A percentile compares a stretch with the other conserved stretches of the same genome.
These are phyloP conservation scores for Dermochelys coriacea DNA, from an alignment of 2,797 vertebrate species.

Conservation along the genomic window DNA sequence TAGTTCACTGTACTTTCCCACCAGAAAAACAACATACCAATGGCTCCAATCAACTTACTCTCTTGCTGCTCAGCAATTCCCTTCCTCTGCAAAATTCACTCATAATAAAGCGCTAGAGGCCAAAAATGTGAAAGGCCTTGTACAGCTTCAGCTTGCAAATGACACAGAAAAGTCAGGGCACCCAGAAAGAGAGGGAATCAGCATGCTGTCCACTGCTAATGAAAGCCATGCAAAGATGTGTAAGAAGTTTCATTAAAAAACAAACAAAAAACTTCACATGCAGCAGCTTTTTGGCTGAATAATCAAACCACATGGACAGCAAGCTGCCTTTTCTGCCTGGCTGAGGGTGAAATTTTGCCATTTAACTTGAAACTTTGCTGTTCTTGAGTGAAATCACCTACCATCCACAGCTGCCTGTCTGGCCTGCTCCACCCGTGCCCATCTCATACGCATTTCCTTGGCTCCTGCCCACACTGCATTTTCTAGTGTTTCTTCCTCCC, in stretches of 20 bases:
- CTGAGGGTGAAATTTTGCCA: background rate
- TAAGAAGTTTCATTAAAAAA: background rate
- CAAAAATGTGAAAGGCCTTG: constrained; percentile 23
- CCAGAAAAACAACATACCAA: background rate
- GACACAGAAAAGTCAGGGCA: background rate
- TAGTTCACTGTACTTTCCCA: background rate
- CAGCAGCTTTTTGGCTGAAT: background rate
- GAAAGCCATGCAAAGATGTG: background rate
- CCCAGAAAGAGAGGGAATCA: background rate
- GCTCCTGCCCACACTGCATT: background rate
- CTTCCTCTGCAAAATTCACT: constrained; percentile 8
- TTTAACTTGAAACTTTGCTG: background rate
- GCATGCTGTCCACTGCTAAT: background rate
- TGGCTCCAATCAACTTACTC: background rate
- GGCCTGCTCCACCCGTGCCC: background rate
- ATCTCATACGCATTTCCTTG: background rate
- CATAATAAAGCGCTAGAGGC: background rate
- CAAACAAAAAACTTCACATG: background rate
- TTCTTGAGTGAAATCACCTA: background rate
- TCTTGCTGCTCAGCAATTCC: background rate
- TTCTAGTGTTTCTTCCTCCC: background rate
- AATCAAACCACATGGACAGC: background rate
- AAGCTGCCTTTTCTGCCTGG: background rate
- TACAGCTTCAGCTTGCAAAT: background rate
- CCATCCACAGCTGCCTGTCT: background rate